A percentile compares a stretch with the other conserved stretches of the same genome.
These are phyloP conservation scores for Stenurella melanura DNA, from an alignment of 2,888 invertebrate species.

Conservation along the genomic window DNA sequence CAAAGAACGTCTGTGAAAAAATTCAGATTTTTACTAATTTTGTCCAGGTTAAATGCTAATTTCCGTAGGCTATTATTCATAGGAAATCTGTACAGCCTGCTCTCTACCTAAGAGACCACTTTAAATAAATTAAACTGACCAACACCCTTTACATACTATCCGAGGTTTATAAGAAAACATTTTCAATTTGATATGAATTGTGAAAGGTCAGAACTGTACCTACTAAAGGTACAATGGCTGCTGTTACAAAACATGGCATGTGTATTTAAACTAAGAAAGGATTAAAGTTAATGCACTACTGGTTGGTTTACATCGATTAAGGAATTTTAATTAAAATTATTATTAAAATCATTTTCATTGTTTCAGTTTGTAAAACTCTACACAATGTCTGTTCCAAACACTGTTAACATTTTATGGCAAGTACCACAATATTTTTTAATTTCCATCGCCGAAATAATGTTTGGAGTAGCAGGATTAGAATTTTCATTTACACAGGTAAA, in stretches of 20 bases:
- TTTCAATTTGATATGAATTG: neutral
- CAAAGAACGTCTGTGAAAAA: too few relatives aligned
- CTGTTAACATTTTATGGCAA: constrained; percentile 82
- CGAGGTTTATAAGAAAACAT: neutral
- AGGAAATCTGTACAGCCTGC: too few relatives aligned
- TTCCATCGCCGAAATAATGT: constrained; percentile 88
- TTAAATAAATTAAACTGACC: too few relatives aligned
- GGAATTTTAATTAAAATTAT: neutral
- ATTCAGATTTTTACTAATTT: too few relatives aligned
- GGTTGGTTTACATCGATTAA: neutral
- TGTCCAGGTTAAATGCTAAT: too few relatives aligned
- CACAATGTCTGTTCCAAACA: constrained; percentile 80
- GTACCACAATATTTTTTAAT: constrained; percentile 88
- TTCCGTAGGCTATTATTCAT: too few relatives aligned
- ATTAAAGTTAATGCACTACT: neutral
- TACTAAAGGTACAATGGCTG: neutral
- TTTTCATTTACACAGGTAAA: constrained; percentile 88
- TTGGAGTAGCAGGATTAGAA: constrained; percentile 87
- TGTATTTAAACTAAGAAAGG: neutral
- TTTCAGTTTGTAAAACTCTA: constrained; percentile 75
- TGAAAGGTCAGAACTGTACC: neutral
- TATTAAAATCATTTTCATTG: constrained; percentile 41
- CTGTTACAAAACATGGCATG: neutral
- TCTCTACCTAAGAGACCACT: too few relatives aligned
- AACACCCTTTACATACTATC: too few relatives aligned